Evolutionary conservation across 2,888 invertebrate species (phyloP), one percentile per base, ranked within the genome.

Genomic region (Steinernema carpocapsae): DNA sequence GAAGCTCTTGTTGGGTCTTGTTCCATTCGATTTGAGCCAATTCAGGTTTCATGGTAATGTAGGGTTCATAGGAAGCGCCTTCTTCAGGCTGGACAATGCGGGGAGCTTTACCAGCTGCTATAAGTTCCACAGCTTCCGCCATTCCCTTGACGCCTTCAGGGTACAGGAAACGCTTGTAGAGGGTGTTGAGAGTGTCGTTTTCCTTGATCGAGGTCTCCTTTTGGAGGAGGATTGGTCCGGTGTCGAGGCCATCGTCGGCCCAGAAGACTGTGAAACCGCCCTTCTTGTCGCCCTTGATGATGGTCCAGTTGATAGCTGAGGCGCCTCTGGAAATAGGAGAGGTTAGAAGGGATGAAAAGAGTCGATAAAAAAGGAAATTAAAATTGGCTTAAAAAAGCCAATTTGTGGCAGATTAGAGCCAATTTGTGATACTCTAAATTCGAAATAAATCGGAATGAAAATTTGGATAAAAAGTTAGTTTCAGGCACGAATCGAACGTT

Each of bases 231-330:
- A 97, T 91, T 0, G 96, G 96, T 0, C 97, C 97, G 0, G 96
- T 97, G 88, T 97, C 97, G 45, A 97, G 90, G 0, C 97, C 97
- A 86, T 97, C 95, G 88, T 97, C 97, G 0, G 97, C 94, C 96
- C 96, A 97, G 90, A 97, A 97, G 77, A 97, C 92, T 0, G 94
- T 91, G 76, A 96, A 92, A 0, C 97, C 90, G 43, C 93, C 95
- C 76, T 92, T 91, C 46, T 92, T 92, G 88, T 97, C 96, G 0
- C 95, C 96, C 86, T 93, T 92, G 80, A 97, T 96, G 56, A 97
- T 88, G 0, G 96, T 96, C 94, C 97, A 97, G 87, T 93, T 95
- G 80, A 97, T 95, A 12, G 96, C 93, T 26, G 94, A 95, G 0
- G 95, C 97, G 12, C 97, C 97, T 79, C 97, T 85, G 59, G 70